Evolutionary conservation across 2,113 vertebrate species (phyloP), one percentile per base, ranked within the genome.

Genomic region (Pardalotus punctatus): DNA sequence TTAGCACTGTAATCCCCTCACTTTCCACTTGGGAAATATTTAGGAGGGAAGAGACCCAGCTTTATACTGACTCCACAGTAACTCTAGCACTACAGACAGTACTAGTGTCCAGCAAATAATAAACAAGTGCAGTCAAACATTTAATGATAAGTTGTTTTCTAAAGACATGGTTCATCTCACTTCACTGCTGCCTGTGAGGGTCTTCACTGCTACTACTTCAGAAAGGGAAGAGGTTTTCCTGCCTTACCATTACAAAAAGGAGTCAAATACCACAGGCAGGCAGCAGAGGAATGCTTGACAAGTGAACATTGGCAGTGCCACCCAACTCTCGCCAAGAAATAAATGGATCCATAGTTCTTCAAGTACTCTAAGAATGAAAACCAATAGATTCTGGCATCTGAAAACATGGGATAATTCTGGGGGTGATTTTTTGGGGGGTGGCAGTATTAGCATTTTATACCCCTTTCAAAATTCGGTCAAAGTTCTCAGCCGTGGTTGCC

Each of bases 261-360:
- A 88, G 25, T 50, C 40, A 79, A 82, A 62, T 22, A 67, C 18
- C 65, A 76, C 43, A 91, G 61, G 1, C 56, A 71, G 31, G 48
- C 35, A 76, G 12, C 0, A 0, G 33, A 54, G 29, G 11, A 82
- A 50, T 0, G 0, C 3, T 8, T 24, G 27, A 31, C 35, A 51
- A 82, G 33, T 16, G 16, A 58, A 25, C 7, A 28, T 1, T 2
- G 4, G 36, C 14, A 14, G 31, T 23, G 38, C 28, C 35, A n/a
- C 25, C 76, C 24, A 51, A 33, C 53, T 40, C 53, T 18, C 31
- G 11, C 21, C 38, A 71, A 82, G 42, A 71, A 79, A 48, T 38
- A 60, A 87, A 43, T 62, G 17, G 4, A 48, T 58, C 36, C 81
- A 19, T 33, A 54, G 23, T 27, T 53, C n/a, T 62, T 53, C 27